Base-by-base conservation (phyloP, 23 tunicate genomes). In the Phallusia fumigata region DNA sequence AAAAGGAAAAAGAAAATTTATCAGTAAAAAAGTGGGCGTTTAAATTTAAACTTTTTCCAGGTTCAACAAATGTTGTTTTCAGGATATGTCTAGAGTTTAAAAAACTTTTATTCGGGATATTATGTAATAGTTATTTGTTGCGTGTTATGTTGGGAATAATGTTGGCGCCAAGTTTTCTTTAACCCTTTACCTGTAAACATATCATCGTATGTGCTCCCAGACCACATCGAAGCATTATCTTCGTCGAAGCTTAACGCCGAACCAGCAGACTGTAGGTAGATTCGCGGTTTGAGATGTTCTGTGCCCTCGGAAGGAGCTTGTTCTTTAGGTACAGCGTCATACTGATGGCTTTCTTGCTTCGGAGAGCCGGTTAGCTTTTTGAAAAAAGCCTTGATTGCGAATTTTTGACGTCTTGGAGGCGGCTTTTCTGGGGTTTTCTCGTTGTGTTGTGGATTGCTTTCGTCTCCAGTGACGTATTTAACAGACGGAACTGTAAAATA, bases 221-320 rank as follows among this genome's bases (percentile, higher is more conserved):
- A 89, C 94, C 94, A 89, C 85, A 84, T 35, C 33, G 94, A 84
- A 16, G 74, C 81, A 35, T 75, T 65, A 53, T 89, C 94, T 31
- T 34, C 84, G 33, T 79, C 94, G 22, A 65, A 30, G 15, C 69
- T 21, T 51, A 75, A 52, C 31, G 81, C 78, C 10, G 89, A 79
- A 35, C 77, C 76, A 16, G 87, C 81, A 18, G 87, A 84, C 19
- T 74, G 45, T 1, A 84, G 72, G 73, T 28, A 79, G 0, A 79
- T 53, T 13, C 83, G 35, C 19, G 73, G 83, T 79, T 52, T 79
- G 0, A 21, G 33, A 52, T 22, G 26, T 6, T 58, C 69, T 40
- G 47, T 40, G 69, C 69, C 69, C 26, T 58, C 28, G 5, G 16
- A 1, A 1, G 26, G 28, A 22, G 28, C 28, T 52, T 53, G 65